Conservation (phyloP, 2,113 vertebrate genomes). For the Corvus cornix region DNA sequence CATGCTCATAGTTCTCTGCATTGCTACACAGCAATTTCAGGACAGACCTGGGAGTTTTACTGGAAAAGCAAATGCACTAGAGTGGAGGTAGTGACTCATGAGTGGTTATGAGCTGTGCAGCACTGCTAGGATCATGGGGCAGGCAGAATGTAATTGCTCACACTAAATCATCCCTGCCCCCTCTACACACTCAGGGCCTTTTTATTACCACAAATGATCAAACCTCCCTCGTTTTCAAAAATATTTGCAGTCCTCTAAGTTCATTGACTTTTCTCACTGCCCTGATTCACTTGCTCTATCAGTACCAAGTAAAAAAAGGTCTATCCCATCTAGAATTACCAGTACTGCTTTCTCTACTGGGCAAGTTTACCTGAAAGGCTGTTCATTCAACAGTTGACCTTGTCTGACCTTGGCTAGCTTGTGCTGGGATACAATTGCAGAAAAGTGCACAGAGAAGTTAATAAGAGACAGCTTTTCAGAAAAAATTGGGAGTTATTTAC, state of each 20-base stretch:
- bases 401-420: not conserved
- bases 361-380: not conserved
- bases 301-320: not conserved
- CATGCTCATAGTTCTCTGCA: not conserved
- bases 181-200: not conserved
- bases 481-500: not conserved
- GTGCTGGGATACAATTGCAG: not conserved
- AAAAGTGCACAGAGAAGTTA: not conserved
- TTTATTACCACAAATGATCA: not conserved
- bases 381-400: not conserved
- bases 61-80: not conserved
- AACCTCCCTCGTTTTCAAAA: not conserved
- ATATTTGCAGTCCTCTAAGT: not conserved
- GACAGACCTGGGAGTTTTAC: not conserved
- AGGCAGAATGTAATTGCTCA: conserved; percentile 2
- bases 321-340: not conserved
- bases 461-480: not conserved
- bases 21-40: not conserved
- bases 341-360: not conserved
- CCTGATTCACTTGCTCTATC: not conserved
- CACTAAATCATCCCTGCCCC: not conserved
- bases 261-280: not conserved
- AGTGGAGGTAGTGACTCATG: not conserved
- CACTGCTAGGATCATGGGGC: not conserved
- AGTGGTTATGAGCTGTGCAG: not conserved